Base-by-base conservation (phyloP, 30 jellyfish, hydroid and myxozoan genomes). In the Sanderia malayensis region DNA sequence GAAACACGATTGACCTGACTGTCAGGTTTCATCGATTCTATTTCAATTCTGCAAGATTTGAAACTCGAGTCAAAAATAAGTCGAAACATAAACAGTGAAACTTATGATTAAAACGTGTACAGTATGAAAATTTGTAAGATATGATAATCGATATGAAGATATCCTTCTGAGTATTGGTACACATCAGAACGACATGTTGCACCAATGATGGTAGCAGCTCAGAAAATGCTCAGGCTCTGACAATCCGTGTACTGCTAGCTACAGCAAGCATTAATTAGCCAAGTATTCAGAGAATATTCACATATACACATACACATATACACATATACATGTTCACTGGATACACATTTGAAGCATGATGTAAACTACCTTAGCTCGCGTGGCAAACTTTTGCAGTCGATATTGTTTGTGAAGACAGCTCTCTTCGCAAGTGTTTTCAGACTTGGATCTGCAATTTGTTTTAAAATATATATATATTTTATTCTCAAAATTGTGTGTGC, bases 341-440 rank as follows among this genome's bases (percentile, higher is more conserved):
- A n/a, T n/a, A n/a, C n/a, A n/a, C n/a, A n/a, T n/a, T n/a, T n/a
- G n/a, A n/a, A n/a, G n/a, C n/a, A n/a, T n/a, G n/a, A n/a, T 15
- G 27, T 49, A 2, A 4, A 2, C 25, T 79, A 79, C 90, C 83
- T 57, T 28, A 79, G 44, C 33, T 68, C 82, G 26, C 27, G 41
- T 19, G 90, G 90, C 44, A 79, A 46, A 37, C 44, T 73, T 9
- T 71, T 23, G 44, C 81, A 66, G 29, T 79, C 90, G 27, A 79
- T 47, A 29, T 79, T 67, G 67, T 79, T 28, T 0, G 82, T 27
- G 22, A 79, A 59, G 58, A 79, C 90, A 26, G 82, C 82, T 33
- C 55, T 24, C 22, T 79, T 67, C 23, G 82, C 66, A 31, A 79
- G 67, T 23, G 82, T 66, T 65, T 74, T 44, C 60, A 79, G 70